These are phyloP conservation scores for Cottus gobio DNA, from an alignment of 2,113 vertebrate species.

Conservation along the genomic window DNA sequence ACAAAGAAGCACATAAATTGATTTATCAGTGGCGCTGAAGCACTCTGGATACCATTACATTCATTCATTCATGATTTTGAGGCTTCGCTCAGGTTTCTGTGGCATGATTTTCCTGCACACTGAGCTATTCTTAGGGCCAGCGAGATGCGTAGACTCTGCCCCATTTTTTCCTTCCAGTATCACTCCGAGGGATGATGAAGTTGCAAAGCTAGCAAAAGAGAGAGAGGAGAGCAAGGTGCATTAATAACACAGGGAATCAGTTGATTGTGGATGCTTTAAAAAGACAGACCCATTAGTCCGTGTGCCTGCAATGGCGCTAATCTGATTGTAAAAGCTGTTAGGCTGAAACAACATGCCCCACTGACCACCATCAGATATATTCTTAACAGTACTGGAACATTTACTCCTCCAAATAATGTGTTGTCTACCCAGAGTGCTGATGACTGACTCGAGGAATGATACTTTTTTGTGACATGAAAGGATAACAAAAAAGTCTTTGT, in stretches of 20 bases:
- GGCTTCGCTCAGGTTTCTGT: constrained; percentile 65
- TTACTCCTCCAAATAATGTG: constrained; percentile 33
- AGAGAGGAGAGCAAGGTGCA: constrained; percentile 73
- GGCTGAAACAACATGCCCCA: constrained; percentile 70
- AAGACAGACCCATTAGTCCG: constrained; percentile 75
- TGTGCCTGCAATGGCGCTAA: constrained; percentile 74
- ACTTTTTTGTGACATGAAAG: constrained; percentile 14
- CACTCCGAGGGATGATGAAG: constrained; percentile 79
- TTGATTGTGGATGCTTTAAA: constrained; percentile 81
- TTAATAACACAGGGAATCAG: constrained; percentile 81
- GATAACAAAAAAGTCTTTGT: constrained; percentile 19
- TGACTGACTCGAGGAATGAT: constrained; percentile 19
- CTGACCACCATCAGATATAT: constrained; percentile 59
- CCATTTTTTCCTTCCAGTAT: constrained; percentile 72
- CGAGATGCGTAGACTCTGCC: constrained; percentile 68
- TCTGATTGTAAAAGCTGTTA: constrained; percentile 80
- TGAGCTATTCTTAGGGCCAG: constrained; percentile 79
- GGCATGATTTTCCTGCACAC: constrained; percentile 70
- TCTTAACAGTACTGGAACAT: constrained; percentile 29
- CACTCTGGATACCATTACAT: constrained; percentile 31
- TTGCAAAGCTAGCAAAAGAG: constrained; percentile 75
- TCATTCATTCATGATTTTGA: constrained; percentile 62
- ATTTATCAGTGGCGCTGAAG: constrained; percentile 40
- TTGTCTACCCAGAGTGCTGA: background rate
- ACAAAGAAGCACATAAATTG: background rate